Percentiles rank a stretch among this genome's conserved stretches.
Evolutionary conservation across 2,797 vertebrate species (phyloP).

Genomic region (Vespertilio murinus): DNA sequence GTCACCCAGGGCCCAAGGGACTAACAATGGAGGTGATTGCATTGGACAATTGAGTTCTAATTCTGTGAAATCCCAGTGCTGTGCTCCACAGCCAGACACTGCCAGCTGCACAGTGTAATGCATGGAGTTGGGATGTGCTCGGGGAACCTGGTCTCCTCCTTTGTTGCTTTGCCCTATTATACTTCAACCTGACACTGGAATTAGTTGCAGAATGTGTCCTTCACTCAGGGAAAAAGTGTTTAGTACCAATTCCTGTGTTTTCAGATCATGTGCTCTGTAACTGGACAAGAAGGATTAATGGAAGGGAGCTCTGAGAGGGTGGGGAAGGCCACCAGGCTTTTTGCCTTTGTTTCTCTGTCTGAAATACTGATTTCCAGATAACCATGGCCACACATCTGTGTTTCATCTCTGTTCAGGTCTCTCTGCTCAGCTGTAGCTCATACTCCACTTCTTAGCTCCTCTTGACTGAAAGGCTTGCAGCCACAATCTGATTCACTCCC

Average conservation of each 20-base stretch:
- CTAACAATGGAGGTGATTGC: no score
- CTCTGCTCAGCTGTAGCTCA: background rate
- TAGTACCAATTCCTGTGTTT: background rate
- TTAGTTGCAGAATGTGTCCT: background rate
- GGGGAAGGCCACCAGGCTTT: background rate
- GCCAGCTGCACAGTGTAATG: background rate
- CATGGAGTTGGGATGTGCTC: background rate
- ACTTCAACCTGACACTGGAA: background rate
- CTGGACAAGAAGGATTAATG: background rate
- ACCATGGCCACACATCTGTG: background rate
- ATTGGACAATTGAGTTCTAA: background rate
- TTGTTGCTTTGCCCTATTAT: background rate
- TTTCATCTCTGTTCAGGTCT: background rate
- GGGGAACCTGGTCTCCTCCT: background rate
- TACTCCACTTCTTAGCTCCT: background rate
- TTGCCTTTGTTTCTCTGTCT: background rate
- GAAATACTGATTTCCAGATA: background rate
- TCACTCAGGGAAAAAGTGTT: background rate
- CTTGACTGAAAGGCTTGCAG: no score
- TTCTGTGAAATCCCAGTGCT: background rate
- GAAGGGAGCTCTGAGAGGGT: background rate
- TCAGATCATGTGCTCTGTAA: background rate
- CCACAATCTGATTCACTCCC: background rate
- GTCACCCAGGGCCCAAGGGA: background rate
- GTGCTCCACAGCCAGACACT: background rate